Percentiles rank a stretch among this genome's conserved stretches.
Conservation (phyloP, 2,797 vertebrate genomes). For the Iguana delicatissima region DNA sequence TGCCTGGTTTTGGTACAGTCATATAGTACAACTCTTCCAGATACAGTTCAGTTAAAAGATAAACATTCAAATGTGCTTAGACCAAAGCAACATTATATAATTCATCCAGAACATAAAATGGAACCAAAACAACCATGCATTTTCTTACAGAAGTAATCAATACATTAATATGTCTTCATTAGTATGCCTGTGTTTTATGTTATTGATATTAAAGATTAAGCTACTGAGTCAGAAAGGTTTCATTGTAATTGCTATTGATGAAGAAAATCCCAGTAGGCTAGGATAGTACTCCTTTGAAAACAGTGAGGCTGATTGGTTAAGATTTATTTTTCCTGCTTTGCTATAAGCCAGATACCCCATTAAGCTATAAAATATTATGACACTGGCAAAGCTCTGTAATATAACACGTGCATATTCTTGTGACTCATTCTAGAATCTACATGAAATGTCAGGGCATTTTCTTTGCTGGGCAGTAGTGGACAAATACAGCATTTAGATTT, state of each 20-base stretch:
- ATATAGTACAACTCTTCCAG: neutral
- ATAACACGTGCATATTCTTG: constrained; percentile 62
- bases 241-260: constrained; percentile 76
- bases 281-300: constrained; percentile 66
- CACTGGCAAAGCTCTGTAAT: constrained; percentile 68
- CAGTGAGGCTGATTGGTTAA: constrained; percentile 60
- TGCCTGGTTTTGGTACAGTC: neutral
- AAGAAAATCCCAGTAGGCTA: constrained; percentile 58
- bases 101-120: constrained; percentile 61
- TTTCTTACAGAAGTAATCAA: constrained; percentile 75
- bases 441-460: constrained; percentile 64
- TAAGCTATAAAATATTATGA: constrained; percentile 74
- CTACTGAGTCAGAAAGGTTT: constrained; percentile 71
- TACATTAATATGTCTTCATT: constrained; percentile 78
- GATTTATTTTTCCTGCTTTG: constrained; percentile 75
- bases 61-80: constrained; percentile 7
- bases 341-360: constrained; percentile 72
- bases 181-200: constrained; percentile 72
- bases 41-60: neutral
- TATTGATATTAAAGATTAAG: constrained; percentile 78
- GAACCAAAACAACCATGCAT: constrained; percentile 65
- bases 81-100: constrained; percentile 59
- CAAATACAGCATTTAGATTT: constrained; percentile 52
- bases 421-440: constrained; percentile 71
- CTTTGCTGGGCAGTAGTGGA: constrained; percentile 62